Base-by-base conservation (phyloP, 2,888 invertebrate species). In the Agriopis aurantiaria region DNA sequence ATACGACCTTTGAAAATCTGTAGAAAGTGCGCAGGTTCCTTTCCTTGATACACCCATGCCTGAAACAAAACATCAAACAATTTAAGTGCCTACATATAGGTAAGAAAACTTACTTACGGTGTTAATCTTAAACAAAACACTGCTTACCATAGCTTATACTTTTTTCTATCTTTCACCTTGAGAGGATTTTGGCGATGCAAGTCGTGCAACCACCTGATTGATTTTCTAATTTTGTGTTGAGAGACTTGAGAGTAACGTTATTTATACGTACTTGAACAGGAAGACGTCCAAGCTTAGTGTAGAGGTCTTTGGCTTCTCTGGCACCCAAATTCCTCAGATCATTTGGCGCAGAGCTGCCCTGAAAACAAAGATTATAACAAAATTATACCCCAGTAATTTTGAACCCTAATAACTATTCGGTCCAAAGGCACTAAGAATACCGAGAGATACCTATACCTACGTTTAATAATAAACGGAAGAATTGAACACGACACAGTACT, bases 21-120 rank as follows among this genome's bases (percentile, higher is more conserved):
- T 82, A 99, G 93, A 87, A 99, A 97, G 87, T 99, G 99, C 11
- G 98, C 96, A 0, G 98, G 98, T 91, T 99, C 99, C 85, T 97
- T 97, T 66, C 97, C 98, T 92, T 99, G 98, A 57, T 97, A 96
- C 8, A 98, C 96, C 88, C 97, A 96, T 9, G 98, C 96, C 85
- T 95, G 85, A 80, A 82, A 78, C 56, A 33, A 52, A 41, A n/a
- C n/a, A n/a, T 23, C 63, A 12, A 12, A 11, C n/a, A 23, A 23
- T 23, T 23, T 23, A 23, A 23, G 1, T 23, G 2, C 17, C 17
- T 23, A 23, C 17, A 23, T 23, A 23, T 33, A 33, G 33, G 4
- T 33, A 3, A 33, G 4, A 33, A 23, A 33, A 33, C 33, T 5
- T 33, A 33, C 23, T 1, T 33, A 33, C 23, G 23, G 23, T 33